Conservation (phyloP, 1,140 invertebrate genomes). For the Dinothrombium tinctorium region DNA sequence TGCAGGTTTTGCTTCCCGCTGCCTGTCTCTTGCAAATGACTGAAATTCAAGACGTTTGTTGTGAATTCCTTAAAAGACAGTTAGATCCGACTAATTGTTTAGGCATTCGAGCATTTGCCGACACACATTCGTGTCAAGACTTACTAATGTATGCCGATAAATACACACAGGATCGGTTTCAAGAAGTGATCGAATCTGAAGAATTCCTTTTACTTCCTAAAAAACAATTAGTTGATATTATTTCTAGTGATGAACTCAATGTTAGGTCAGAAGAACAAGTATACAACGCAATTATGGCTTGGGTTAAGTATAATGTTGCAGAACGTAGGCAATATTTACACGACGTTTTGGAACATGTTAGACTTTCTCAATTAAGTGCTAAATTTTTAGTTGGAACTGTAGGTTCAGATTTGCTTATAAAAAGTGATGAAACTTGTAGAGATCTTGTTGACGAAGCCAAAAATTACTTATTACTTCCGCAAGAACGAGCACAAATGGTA, state of each 20-base stretch:
- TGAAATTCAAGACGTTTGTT: slow-evolving; percentile 72
- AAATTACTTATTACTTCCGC: slow-evolving; percentile 85
- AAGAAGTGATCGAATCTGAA: slow-evolving; percentile 90
- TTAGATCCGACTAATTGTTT: slow-evolving; percentile 92
- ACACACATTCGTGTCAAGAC: slow-evolving; percentile 90
- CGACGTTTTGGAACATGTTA: slow-evolving; percentile 86
- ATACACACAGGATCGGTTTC: slow-evolving; percentile 94
- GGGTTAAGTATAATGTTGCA: slow-evolving; percentile 89
- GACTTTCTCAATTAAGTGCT: slow-evolving; percentile 73
- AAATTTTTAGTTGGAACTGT: slow-evolving; percentile 96
- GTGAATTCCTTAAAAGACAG: slow-evolving; percentile 90
- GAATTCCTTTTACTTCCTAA: slow-evolving; percentile 88
- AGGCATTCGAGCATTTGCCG: slow-evolving; percentile 89
- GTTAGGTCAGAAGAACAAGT: slow-evolving; percentile 88
- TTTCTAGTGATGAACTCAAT: slow-evolving; percentile 90
- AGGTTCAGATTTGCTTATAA: slow-evolving; percentile 75
- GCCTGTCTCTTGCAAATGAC: slow-evolving; percentile 81
- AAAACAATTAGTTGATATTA: slow-evolving; percentile 84
- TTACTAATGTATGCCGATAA: slow-evolving; percentile 84
- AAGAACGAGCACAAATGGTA: slow-evolving; percentile 91
- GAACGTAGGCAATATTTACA: slow-evolving; percentile 69
- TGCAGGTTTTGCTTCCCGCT: slow-evolving; percentile 83
- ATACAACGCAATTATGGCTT: slow-evolving; percentile 89
- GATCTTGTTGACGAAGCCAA: slow-evolving; percentile 96
- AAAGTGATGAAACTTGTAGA: slow-evolving; percentile 81